phyloP scores from a whole-genome alignment of 2,113 vertebrate genomes.

The Petaurus breviceps region DNA sequence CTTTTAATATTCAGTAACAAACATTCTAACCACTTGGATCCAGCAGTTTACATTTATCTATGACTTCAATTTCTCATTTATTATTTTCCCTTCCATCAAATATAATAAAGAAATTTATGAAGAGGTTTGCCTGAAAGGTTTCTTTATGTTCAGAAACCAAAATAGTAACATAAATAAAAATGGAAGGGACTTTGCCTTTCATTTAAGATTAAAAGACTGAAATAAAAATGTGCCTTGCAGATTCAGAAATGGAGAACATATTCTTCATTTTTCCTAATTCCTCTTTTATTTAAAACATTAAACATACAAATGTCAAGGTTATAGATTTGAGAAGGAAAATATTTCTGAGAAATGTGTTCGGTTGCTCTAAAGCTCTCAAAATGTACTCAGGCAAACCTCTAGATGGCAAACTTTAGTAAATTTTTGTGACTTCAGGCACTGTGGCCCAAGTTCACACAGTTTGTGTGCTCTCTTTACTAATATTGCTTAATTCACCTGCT shows the following conservation, averaged over 20 bases:
- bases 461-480: constrained; percentile 64
- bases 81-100: constrained; percentile 61
- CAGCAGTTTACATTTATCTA: constrained; percentile 57
- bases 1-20: constrained; percentile 53
- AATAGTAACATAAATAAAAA: constrained; percentile 69
- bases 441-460: constrained; percentile 38
- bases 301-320: constrained; percentile 45
- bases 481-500: constrained; percentile 78
- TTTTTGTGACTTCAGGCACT: constrained; percentile 60
- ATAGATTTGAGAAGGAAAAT: constrained; percentile 4
- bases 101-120: constrained; percentile 68
- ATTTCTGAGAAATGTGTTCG: not conserved
- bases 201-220: constrained; percentile 61
- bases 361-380: constrained; percentile 23
- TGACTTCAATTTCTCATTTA: constrained; percentile 39
- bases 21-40: constrained; percentile 53
- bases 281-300: constrained; percentile 52
- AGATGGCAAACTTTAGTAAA: constrained; percentile 86
- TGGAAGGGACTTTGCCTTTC: constrained; percentile 46
- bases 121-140: constrained; percentile 52
- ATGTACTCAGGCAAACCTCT: constrained; percentile 75
- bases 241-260: constrained; percentile 58
- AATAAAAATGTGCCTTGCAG: not conserved
- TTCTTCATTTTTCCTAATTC: not conserved
- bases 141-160: constrained; percentile 63